Conservation (phyloP, 2,113 vertebrate species). For the Spheniscus mendiculus region DNA sequence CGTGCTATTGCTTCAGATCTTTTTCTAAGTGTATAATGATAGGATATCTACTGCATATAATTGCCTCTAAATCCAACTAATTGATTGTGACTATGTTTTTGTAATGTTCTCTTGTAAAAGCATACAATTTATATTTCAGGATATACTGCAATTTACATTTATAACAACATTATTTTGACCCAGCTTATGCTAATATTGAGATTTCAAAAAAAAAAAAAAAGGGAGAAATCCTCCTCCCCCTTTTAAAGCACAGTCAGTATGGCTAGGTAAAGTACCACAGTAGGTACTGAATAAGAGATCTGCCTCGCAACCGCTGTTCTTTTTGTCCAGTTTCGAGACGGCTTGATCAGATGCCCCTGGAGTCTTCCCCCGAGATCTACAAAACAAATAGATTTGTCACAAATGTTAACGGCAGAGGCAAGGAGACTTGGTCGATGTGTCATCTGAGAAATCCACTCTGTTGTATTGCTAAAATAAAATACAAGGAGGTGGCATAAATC, state of each 20-base stretch:
- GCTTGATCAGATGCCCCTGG: neutral
- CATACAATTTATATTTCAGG: neutral
- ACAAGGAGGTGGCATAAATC: neutral
- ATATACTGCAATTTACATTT: neutral
- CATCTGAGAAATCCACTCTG: neutral
- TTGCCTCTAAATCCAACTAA: neutral
- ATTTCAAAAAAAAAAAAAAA: neutral
- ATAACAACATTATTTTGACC: neutral
- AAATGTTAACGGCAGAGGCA: neutral
- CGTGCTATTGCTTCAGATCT: neutral
- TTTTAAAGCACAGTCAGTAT: neutral
- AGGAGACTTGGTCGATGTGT: neutral
- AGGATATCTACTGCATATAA: neutral
- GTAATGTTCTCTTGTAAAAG: neutral
- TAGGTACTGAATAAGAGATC: neutral
- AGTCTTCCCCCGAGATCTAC: neutral
- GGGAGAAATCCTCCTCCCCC: neutral
- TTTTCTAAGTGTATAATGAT: neutral
- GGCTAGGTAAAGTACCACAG: no score
- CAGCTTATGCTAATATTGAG: neutral
- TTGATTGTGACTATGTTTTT: conserved; percentile 4
- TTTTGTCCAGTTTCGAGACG: neutral
- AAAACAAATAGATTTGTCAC: neutral
- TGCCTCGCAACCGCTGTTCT: neutral
- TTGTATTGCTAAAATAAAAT: neutral